These are phyloP conservation scores for Tetragonula carbonaria DNA, from an alignment of 2,888 invertebrate genomes.

Conservation along the genomic window DNA sequence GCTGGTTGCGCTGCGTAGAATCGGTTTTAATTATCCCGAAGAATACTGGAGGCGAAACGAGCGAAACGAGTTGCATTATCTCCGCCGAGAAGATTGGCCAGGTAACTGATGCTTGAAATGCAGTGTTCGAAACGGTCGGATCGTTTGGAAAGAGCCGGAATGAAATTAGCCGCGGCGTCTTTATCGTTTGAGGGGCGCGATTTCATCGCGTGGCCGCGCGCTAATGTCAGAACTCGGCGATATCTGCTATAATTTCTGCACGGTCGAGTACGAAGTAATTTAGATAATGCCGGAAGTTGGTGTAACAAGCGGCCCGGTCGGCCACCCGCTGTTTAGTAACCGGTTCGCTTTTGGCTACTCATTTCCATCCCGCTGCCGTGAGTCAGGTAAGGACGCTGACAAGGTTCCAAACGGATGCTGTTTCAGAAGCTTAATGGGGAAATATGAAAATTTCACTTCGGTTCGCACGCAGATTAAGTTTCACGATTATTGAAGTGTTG, in stretches of 20 bases:
- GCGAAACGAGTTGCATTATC: constrained; percentile 21
- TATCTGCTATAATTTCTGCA: constrained; percentile 60
- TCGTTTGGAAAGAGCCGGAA: neutral
- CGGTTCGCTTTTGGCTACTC: constrained; percentile 27
- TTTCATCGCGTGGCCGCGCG: constrained; percentile 37
- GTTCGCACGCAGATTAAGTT: neutral
- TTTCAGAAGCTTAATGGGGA: neutral
- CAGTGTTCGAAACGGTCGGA: neutral
- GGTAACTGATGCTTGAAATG: constrained; percentile 31
- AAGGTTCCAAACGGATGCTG: neutral
- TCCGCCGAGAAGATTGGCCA: neutral
- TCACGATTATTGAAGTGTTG: neutral
- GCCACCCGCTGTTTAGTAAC: constrained; percentile 56
- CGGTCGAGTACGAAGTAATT: constrained; percentile 73
- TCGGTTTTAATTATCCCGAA: constrained; percentile 44
- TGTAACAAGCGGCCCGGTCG: constrained; percentile 50
- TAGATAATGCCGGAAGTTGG: constrained; percentile 78
- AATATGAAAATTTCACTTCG: neutral
- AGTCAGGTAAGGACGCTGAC: neutral
- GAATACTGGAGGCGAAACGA: constrained; percentile 17
- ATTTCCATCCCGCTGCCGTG: constrained; percentile 11
- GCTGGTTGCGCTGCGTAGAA: constrained; percentile 18
- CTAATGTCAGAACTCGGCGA: constrained; percentile 58
- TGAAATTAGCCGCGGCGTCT: constrained; percentile 47
- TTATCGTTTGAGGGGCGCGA: constrained; percentile 47